Evolutionary conservation across 2,888 invertebrate genomes (phyloP), one percentile per base, ranked within the genome.

Genomic region (Sinelater perroti): DNA sequence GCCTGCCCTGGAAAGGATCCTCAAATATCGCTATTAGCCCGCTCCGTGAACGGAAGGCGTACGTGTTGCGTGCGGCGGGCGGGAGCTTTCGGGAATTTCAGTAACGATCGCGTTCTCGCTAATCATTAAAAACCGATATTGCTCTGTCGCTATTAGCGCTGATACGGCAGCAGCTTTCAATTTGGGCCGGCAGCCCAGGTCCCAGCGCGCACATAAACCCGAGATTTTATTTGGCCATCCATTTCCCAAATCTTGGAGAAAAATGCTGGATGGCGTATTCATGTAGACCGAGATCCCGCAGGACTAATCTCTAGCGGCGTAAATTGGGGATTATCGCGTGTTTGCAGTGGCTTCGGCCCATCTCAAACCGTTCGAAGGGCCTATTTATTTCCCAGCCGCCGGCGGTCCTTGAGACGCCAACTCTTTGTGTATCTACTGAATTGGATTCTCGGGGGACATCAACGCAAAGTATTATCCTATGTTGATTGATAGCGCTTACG

Each of bases 221-320:
- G 35, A 35, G 35, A 35, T 35, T 35, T 35, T 35, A 35, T 35
- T 35, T 35, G 18, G 18, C 35, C 35, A 35, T 16, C 35, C 35
- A 35, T 35, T 35, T 35, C 14, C 17, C 17, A 35, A 35, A 35
- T 35, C 14, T 35, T 17, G 3, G 18, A 35, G 35, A 35, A 35
- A 35, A 35, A 35, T 35, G 35, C 10, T 35, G 18, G 35, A 35
- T 35, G 35, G 35, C 14, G 14, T n/a, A 14, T 35, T 35, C 35
- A 14, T 35, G 35, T 35, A 13, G 35, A 11, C n/a, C 17, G 17
- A 18, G 10, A 16, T 35, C 35, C 35, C 35, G 18, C 8, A 35
- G 35, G 35, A 35, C 35, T 35, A 35, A 35, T 35, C 35, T 35
- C 35, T 35, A 17, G 35, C 18, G 35, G 35, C 35, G 35, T 35